Percentiles rank a stretch among this genome's conserved stretches.
Conservation (phyloP, 2,797 vertebrate species). For the Distichodus sexfasciatus region DNA sequence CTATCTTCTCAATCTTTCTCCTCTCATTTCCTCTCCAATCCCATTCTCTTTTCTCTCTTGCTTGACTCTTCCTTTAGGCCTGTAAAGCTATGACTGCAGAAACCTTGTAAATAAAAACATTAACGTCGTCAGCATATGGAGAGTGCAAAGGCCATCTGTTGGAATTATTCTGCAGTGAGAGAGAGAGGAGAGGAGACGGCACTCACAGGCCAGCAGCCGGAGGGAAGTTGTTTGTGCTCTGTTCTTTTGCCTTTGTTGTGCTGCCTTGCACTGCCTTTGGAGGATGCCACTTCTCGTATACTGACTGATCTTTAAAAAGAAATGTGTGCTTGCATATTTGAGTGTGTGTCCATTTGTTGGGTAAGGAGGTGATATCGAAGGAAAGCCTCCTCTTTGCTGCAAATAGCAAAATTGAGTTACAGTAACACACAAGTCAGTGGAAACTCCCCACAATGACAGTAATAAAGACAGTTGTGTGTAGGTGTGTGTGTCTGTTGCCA, state of each 20-base stretch:
- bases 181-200: slow-evolving; percentile 22
- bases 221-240: slow-evolving; percentile 32
- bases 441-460: too few species aligned
- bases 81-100: background rate
- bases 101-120: background rate
- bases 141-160: slow-evolving; percentile 28
- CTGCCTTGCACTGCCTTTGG: slow-evolving; percentile 33
- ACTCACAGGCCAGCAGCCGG: slow-evolving; percentile 17
- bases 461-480: too few species aligned
- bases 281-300: slow-evolving; percentile 8
- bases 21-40: background rate
- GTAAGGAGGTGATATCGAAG: too few species aligned
- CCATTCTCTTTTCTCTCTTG: background rate
- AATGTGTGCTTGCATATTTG: background rate
- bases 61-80: background rate
- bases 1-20: background rate
- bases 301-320: slow-evolving; percentile 29
- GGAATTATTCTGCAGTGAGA: slow-evolving; percentile 35
- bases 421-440: too few species aligned
- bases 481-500: too few species aligned
- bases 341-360: too few species aligned
- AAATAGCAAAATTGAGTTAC: too few species aligned
- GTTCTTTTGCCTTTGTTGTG: slow-evolving; percentile 20
- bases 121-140: slow-evolving; percentile 19
- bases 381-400: too few species aligned